phyloP scores from a whole-genome alignment of 2,113 vertebrate species.

The Amazona guildingii region DNA sequence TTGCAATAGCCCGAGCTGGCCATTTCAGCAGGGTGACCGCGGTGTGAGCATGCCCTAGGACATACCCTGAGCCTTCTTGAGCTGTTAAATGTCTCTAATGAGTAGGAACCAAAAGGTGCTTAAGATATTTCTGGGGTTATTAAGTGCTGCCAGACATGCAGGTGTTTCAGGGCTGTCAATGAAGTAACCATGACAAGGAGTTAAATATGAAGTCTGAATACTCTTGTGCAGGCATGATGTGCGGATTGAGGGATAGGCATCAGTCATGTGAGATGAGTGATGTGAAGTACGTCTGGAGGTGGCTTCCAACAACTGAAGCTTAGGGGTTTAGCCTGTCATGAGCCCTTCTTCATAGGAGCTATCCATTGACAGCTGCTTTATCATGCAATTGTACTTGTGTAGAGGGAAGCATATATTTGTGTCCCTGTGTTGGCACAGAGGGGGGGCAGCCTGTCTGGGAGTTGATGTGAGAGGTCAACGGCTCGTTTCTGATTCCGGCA shows the following conservation, averaged over 20 bases:
- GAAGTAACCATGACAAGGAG: background rate
- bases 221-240: accelerated
- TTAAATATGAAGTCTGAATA: background rate
- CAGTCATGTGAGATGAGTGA: accelerated
- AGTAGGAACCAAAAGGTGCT: background rate
- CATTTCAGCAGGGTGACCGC: background rate
- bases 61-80: background rate
- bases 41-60: background rate
- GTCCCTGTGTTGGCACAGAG: accelerated
- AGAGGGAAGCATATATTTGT: background rate
- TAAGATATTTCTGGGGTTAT: background rate
- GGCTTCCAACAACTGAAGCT: background rate
- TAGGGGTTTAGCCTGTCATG: background rate
- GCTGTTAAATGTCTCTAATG: background rate
- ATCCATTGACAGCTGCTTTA: background rate
- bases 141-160: background rate
- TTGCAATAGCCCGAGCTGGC: background rate
- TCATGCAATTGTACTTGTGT: accelerated
- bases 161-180: background rate
- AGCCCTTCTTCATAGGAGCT: background rate
- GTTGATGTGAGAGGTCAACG: accelerated
- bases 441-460: background rate
- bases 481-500: background rate
- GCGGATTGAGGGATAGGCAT: too few relatives aligned
- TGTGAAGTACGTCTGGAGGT: accelerated